A percentile compares a stretch with the other conserved stretches of the same genome.
Evolutionary conservation across 2,113 vertebrate genomes (phyloP).

Genomic region (Megaceryle maxima): DNA sequence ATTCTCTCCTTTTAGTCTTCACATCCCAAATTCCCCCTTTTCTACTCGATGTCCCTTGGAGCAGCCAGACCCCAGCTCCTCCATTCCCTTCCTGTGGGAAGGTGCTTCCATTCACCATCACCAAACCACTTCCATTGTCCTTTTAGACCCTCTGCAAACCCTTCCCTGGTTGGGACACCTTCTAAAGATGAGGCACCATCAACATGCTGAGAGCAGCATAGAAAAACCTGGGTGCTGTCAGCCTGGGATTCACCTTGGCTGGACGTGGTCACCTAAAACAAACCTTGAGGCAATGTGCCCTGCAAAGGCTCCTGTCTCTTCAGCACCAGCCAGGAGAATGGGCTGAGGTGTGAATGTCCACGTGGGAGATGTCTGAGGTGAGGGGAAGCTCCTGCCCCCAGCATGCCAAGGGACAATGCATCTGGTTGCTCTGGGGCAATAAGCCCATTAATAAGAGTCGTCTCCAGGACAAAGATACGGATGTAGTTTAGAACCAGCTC

Average conservation of each 20-base stretch:
- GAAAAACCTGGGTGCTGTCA: neutral
- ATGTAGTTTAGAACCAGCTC: neutral
- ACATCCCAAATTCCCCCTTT: neutral
- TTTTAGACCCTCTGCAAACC: neutral
- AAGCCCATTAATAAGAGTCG: neutral
- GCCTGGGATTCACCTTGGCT: neutral
- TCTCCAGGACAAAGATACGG: neutral
- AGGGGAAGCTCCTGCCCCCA: neutral
- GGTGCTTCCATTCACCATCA: neutral
- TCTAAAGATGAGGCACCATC: neutral
- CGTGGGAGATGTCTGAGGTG: neutral
- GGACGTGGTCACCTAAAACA: neutral
- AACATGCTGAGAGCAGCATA: neutral
- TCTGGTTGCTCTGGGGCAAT: neutral
- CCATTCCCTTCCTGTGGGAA: rapidly evolving
- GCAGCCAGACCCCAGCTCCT: neutral
- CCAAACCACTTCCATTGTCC: neutral
- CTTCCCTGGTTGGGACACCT: neutral
- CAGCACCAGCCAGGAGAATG: neutral
- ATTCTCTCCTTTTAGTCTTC: neutral
- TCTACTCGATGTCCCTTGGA: rapidly evolving
- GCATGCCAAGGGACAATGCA: rapidly evolving
- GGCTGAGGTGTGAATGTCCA: neutral
- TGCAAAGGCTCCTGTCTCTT: neutral
- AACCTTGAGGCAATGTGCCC: rapidly evolving